Base-by-base conservation (phyloP, 2,888 invertebrate species). In the Bedellia somnulentella region DNA sequence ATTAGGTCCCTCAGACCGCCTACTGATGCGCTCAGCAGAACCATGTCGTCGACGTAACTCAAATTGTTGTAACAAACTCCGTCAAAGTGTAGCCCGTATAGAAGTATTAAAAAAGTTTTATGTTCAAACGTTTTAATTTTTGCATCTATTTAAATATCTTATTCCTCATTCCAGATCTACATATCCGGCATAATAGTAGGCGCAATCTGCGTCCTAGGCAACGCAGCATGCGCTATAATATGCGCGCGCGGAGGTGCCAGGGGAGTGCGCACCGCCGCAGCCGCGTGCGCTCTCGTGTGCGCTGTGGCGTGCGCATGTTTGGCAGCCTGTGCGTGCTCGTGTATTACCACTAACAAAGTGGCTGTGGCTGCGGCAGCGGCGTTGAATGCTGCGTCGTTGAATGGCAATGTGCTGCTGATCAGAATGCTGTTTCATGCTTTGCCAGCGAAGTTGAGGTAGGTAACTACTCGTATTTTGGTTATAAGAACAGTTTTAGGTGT, bases 161-260 rank as follows among this genome's bases (percentile, higher is more conserved):
- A 9, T 17, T 26, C 6, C 1, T 28, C 9, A 12, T 41, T 46
- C 1, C 48, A 73, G 73, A 60, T 73, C 2, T 73, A 64, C 42
- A 68, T 56, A 5, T 71, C 73, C 8, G 70, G 70, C 0, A 41
- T 73, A 0, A 70, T 73, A 40, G 73, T 71, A 0, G 73, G 73
- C 4, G 64, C 66, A 0, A 62, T 62, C 30, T 68, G 73, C 40
- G 64, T 71, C 2, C 43, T 68, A 0, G 70, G 71, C 5, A 73
- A 71, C 38, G 61, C 59, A 0, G 58, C 53, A 0, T 71, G 73
- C 34, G 67, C 67, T 1, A 27, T 62, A 1, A 44, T 67, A 0
- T 59, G 63, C 29, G 52, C 60, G 0, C 48, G 59, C 0, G 63
- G 71, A 3, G 71, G 71, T 1, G 67, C 58, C 0, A 40, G 38